Evolutionary conservation across 1,140 invertebrate species (phyloP), one percentile per base, ranked within the genome.

Genomic region (Monochamus saltuarius): DNA sequence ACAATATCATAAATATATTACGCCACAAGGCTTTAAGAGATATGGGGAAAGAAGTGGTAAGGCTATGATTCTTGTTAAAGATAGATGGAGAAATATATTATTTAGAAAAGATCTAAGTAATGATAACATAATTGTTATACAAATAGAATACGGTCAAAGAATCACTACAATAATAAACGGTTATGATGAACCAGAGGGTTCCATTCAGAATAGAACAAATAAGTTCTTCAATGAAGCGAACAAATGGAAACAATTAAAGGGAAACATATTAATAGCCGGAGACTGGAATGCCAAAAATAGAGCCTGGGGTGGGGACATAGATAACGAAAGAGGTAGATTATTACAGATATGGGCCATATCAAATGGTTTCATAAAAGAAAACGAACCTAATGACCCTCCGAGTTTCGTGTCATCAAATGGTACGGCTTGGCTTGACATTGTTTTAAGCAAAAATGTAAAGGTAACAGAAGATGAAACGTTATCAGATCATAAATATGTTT

Each of bases 401-500:
- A 29, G 22, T 6, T 29, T 29, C 6, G 2, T 2, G 22, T 3
- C 22, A 3, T 2, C 6, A 6, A 29, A 6, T 2, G 22, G 2
- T 6, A 2, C 2, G 22, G 22, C 2, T 3, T 29, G 22, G 22
- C 2, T 29, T 3, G 22, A 29, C 22, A 2, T 29, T 3, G 22
- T 29, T 3, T 29, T 29, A 6, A 6, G 22, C 2, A 29, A 29
- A 6, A 6, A 6, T 2, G 22, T 29, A 3, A 29, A 6, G 22
- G 6, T 29, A 29, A 3, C 6, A 7, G 45, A 47, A 4, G 45
- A 47, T 4, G 45, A 47, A 17, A n/a, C n/a, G n/a, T n/a, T n/a
- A n/a, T 16, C 45, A 47, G 45, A 47, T 47, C 45, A 47, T 22
- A 11, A 3, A 11, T 47, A 47, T 19, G 14, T 47, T 4, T 16